phyloP scores from a whole-genome alignment of 2,113 vertebrate genomes.

The Tyrannus savana region DNA sequence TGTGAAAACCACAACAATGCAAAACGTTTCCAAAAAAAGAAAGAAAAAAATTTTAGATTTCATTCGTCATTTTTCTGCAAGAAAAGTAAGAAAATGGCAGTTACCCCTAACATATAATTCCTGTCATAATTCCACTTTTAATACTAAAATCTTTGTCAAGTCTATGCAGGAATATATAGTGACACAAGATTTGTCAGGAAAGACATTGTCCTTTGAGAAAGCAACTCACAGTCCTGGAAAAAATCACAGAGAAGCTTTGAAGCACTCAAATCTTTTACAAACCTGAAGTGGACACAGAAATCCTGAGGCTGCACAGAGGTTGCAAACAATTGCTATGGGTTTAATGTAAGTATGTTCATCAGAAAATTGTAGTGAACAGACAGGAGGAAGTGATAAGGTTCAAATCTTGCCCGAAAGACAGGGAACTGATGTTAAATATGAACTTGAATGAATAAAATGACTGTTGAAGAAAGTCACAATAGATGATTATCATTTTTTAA shows the following conservation, averaged over 20 bases:
- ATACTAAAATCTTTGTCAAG: background rate
- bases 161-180: background rate
- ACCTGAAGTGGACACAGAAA: background rate
- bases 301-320: background rate
- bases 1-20: background rate
- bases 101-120: background rate
- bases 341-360: accelerated
- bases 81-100: background rate
- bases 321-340: background rate
- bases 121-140: background rate
- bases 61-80: background rate
- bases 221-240: background rate
- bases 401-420: background rate
- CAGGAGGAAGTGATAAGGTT: background rate
- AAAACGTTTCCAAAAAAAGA: background rate
- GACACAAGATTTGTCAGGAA: background rate
- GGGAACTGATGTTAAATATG: background rate
- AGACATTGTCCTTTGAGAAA: background rate
- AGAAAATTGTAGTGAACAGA: background rate
- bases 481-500: background rate
- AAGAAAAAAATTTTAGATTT: background rate
- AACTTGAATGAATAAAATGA: background rate
- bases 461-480: background rate
- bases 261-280: background rate
- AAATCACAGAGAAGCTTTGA: background rate